Evolutionary conservation across 2,888 invertebrate species (phyloP).

Genomic region (Aleiodes testaceus): DNA sequence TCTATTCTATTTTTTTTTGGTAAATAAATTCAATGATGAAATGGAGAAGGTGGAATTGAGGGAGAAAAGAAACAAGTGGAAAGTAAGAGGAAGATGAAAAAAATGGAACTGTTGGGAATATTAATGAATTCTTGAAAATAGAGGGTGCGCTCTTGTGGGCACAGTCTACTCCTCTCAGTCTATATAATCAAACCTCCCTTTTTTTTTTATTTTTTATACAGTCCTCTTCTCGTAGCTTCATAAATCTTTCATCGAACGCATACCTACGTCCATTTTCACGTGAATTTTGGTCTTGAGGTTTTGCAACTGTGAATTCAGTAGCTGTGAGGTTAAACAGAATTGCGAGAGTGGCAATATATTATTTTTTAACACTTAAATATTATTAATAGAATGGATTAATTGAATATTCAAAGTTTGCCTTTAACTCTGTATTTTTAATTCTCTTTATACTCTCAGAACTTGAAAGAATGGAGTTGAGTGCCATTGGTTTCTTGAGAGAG

Average conservation of each 20-base stretch:
- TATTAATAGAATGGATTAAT: not conserved
- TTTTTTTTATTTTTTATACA: constrained; percentile 14
- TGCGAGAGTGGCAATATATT: no score
- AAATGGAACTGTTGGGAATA: constrained; percentile 41
- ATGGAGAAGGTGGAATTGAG: not conserved
- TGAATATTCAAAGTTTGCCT: not conserved
- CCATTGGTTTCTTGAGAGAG: not conserved
- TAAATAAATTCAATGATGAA: constrained; percentile 38
- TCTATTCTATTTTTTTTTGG: not conserved
- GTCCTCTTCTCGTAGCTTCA: constrained; percentile 51
- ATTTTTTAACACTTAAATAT: no score
- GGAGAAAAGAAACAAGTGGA: constrained; percentile 14
- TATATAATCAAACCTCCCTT: constrained; percentile 7
- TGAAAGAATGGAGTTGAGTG: no score
- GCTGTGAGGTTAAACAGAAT: no score
- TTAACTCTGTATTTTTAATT: not conserved
- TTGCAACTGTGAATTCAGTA: constrained; percentile 51
- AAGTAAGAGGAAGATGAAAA: constrained; percentile 26
- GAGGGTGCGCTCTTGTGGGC: constrained; percentile 40
- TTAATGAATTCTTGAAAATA: constrained; percentile 46
- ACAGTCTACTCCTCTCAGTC: constrained; percentile 22
- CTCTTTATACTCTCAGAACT: not conserved
- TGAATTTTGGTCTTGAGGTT: constrained; percentile 42
- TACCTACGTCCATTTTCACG: constrained; percentile 27
- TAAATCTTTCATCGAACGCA: constrained; percentile 63